Evolutionary conservation across 2,797 vertebrate species (phyloP).

Genomic region (Brotula barbata): DNA sequence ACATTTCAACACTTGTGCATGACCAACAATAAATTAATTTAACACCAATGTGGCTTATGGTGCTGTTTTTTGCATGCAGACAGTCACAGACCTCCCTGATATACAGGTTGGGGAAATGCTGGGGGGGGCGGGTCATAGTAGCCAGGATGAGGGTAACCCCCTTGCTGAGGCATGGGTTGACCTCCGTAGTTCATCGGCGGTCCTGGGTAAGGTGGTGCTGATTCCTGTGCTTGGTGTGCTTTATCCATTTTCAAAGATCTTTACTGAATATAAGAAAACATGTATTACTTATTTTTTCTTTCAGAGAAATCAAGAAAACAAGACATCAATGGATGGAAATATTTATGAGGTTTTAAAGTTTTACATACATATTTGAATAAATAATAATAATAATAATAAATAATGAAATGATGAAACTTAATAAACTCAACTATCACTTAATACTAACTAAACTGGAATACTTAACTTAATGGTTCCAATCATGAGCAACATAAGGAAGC

Average conservation of each 20-base stretch:
- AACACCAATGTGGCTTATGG: too few relatives aligned
- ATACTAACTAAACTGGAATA: too few relatives aligned
- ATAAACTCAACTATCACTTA: too few relatives aligned
- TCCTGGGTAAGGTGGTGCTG: conserved; percentile 70
- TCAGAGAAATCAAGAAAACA: background rate
- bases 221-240: conserved; percentile 36
- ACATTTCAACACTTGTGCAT: background rate
- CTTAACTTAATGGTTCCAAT: too few relatives aligned
- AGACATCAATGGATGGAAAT: too few relatives aligned
- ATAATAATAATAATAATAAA: too few relatives aligned
- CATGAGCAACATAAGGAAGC: too few relatives aligned
- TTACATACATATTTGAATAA: too few relatives aligned
- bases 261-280: conserved; percentile 9
- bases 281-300: background rate
- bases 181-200: conserved; percentile 51
- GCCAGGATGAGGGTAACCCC: conserved; percentile 28
- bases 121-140: conserved; percentile 12
- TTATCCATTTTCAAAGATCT: conserved; percentile 62
- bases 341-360: too few relatives aligned
- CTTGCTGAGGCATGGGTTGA: conserved; percentile 21
- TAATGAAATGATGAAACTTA: too few relatives aligned
- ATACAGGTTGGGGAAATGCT: conserved; percentile 41
- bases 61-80: too few relatives aligned
- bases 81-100: conserved; percentile 57
- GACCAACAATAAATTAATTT: too few relatives aligned